Percentiles rank a stretch among this genome's conserved stretches.
These are phyloP conservation scores for Tetrapedia diversipes DNA, from an alignment of 2,888 invertebrate species.

Conservation along the genomic window DNA sequence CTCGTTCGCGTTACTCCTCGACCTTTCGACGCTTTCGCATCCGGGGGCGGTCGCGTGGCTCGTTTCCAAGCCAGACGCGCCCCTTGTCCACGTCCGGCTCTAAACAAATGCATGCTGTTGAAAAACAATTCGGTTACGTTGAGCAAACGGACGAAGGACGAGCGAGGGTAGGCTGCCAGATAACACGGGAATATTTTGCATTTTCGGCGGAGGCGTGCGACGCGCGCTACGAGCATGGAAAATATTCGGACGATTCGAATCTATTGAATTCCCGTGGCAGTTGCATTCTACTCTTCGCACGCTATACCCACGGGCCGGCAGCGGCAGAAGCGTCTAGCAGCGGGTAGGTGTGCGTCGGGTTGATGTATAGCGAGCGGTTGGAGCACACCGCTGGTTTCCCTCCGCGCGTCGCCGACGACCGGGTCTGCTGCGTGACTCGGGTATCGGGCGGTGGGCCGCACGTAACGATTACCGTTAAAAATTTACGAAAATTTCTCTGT, in stretches of 20 bases:
- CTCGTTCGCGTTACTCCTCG: not conserved
- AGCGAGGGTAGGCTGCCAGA: not conserved
- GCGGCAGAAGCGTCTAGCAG: not conserved
- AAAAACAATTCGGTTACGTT: conserved; percentile 9
- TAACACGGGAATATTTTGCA: conserved; percentile 24
- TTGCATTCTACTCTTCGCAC: conserved; percentile 36
- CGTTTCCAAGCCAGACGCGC: not conserved
- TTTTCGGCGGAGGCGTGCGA: conserved; percentile 30
- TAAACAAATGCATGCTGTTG: not conserved
- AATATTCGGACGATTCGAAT: conserved; percentile 58
- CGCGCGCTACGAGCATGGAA: conserved; percentile 40
- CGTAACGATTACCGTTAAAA: conserved; percentile 71
- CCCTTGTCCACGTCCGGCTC: not conserved
- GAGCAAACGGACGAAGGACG: conserved; percentile 1
- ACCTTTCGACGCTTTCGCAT: not conserved
- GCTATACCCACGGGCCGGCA: not conserved
- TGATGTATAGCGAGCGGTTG: not conserved
- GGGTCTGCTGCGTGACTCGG: conserved; percentile 70
- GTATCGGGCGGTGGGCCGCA: conserved; percentile 57
- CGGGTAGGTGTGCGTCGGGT: not conserved
- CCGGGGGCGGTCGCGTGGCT: not conserved
- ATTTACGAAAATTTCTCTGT: conserved; percentile 68
- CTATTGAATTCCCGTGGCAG: conserved; percentile 62
- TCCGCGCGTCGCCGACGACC: conserved; percentile 38
- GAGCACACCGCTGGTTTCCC: not conserved